Base-by-base conservation (phyloP, 2,888 invertebrate genomes). In the Sarcophaga caerulescens region DNA sequence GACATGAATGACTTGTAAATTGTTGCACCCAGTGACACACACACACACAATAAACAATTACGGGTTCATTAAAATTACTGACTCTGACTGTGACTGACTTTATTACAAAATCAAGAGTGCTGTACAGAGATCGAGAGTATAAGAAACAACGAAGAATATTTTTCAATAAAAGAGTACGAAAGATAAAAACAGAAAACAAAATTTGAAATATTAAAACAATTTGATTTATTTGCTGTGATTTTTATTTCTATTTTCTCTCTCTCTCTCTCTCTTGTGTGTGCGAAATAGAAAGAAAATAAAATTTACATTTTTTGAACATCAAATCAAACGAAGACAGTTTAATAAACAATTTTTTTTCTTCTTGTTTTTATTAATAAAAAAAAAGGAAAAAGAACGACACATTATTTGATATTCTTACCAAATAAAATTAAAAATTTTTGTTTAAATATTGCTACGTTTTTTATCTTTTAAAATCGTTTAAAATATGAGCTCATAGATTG, bases 1-100 rank as follows among this genome's bases (percentile, higher is more conserved):
- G 82, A 85, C 73, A 83, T 84, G 85, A 84, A 84, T 84, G 86
- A 86, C 84, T 84, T 81, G 84, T 74, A 78, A 86, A 86, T 81
- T 84, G 86, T 86, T 86, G 81, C 17, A 14, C 5, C 74, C 59
- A 84, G 75, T 86, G 86, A 81, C 84, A 86, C 35, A 35, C 35
- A 35, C 35, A 35, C 10, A 35, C 52, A 52, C 81, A 86, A 86
- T 86, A 86, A 86, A 86, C 86, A 86, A 86, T 86, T 86, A 86
- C 81, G 81, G 69, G 81, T 84, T 84, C 83, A 86, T 86, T 84
- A 86, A 79, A 80, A 80, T 80, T 70, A 75, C 75, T 84, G 47
- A 62, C 21, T 35, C 35, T 35, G 35, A 35, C 35, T 35, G 0
- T 35, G 35, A 35, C 35, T 35, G 35, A 17, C 52, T 14, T 52